These are phyloP conservation scores for Acleris laterana DNA, from an alignment of 2,888 invertebrate genomes.

Conservation along the genomic window DNA sequence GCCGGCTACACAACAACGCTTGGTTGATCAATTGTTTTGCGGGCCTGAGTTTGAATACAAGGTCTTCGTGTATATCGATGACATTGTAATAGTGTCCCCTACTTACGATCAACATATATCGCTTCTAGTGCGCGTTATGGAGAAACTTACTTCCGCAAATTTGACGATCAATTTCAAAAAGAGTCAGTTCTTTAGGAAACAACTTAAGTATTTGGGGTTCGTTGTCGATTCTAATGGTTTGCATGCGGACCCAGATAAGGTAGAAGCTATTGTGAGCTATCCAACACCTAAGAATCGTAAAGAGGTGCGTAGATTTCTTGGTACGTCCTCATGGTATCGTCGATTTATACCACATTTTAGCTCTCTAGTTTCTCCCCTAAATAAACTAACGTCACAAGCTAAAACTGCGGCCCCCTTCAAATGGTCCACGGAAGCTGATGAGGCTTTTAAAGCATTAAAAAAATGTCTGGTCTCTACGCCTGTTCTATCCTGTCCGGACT, in stretches of 20 bases:
- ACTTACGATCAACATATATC: not conserved
- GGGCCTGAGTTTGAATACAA: not conserved
- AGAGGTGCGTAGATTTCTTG: conserved; percentile 24
- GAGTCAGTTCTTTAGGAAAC: conserved; percentile 14
- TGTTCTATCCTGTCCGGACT: too few relatives aligned
- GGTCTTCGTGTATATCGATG: not conserved
- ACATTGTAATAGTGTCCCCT: not conserved
- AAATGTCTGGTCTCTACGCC: too few relatives aligned
- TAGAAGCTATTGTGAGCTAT: conserved; percentile 15
- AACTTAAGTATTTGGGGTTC: conserved; percentile 29
- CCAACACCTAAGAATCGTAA: conserved; percentile 16
- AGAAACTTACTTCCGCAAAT: not conserved
- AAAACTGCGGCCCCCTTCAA: not conserved
- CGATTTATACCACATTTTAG: conserved; percentile 23
- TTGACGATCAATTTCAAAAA: conserved; percentile 14
- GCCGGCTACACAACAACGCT: not conserved
- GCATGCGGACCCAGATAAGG: conserved; percentile 24
- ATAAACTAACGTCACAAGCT: conserved; percentile 17
- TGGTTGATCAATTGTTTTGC: too few relatives aligned
- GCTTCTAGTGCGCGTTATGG: not conserved
- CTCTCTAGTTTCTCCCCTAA: conserved; percentile 18
- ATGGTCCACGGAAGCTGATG: too few relatives aligned
- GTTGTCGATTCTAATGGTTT: conserved; percentile 40
- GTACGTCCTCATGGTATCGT: conserved; percentile 24
- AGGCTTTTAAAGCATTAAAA: too few relatives aligned